A percentile compares a stretch with the other conserved stretches of the same genome.
Conservation (phyloP, 1,140 invertebrate genomes). For the Drosophila sechellia region DNA sequence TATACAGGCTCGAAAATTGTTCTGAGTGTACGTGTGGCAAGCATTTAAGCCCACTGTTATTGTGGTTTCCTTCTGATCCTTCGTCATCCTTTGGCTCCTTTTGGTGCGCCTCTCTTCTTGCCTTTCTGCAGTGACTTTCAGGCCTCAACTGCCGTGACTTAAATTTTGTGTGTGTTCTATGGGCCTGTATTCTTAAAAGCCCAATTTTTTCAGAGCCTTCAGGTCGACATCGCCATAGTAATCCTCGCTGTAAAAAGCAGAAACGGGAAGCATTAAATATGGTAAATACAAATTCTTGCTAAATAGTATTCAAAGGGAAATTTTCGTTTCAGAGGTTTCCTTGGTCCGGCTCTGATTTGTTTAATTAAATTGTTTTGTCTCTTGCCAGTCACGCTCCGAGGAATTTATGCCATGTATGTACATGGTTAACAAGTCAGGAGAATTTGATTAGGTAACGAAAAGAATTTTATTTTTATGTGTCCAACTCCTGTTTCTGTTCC, state of each 20-base stretch:
- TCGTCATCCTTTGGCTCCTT: conserved; percentile 32
- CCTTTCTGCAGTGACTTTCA: conserved; percentile 42
- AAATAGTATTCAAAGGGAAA: conserved; percentile 47
- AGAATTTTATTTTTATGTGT: conserved; percentile 29
- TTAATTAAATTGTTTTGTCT: conserved; percentile 74
- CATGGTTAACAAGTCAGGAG: conserved; percentile 39
- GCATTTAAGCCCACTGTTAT: conserved; percentile 68
- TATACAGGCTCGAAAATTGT: not conserved
- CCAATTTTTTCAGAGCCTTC: conserved; percentile 91
- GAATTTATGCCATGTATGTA: conserved; percentile 34
- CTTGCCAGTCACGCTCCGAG: conserved; percentile 47
- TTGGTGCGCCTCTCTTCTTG: conserved; percentile 19
- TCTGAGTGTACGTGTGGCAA: conserved; percentile 61
- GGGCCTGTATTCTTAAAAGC: conserved; percentile 86
- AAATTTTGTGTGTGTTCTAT: conserved; percentile 31
- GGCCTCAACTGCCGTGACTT: conserved; percentile 39
- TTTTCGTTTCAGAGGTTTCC: conserved; percentile 34
- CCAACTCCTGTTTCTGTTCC: conserved; percentile 28
- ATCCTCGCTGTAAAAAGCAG: conserved; percentile 89
- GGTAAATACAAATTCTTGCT: conserved; percentile 62
- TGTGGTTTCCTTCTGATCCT: conserved; percentile 49
- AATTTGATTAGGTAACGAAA: conserved; percentile 44
- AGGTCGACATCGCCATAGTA: conserved; percentile 93
- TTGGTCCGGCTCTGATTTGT: conserved; percentile 65
- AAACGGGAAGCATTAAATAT: conserved; percentile 65